Base-by-base conservation (phyloP, 2,113 vertebrate species). In the Odontesthes bonariensis region DNA sequence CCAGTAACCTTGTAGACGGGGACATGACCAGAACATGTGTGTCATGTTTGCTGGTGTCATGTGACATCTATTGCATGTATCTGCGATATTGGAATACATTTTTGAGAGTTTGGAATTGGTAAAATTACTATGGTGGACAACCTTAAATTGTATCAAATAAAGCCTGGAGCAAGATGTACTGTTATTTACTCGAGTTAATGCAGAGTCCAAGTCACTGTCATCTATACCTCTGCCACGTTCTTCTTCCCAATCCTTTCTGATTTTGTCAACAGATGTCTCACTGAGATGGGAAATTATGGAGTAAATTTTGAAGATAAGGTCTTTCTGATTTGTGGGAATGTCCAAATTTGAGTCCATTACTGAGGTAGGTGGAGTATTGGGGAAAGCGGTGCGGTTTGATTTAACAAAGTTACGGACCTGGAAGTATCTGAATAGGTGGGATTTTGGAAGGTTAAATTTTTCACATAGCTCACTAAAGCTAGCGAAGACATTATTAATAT, bases 291-390 rank as follows among this genome's bases (percentile, higher is more conserved):
- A 23, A 5, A 54, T 27, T 16, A 33, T 3, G 6, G n/a, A n/a
- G 27, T 57, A 9, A 32, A 57, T 57, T 57, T 57, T 60, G 14
- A 19, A 60, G 35, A 22, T 42, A 40, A 22, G 35, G 35, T 35
- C 58, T 60, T 20, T 42, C 35, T 40, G n/a, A 40, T 60, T 40
- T 60, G 19, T 60, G 33, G 57, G 57, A 13, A 8, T 60, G 19
- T 60, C 33, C 33, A 60, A 22, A 22, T 40, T 60, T 38, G 5
- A 40, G n/a, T 60, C 33, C n/a, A 60, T 60, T 40, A 40, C 9
- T 40, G 33, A 13, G 19, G 20, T 40, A 22, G 35, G 57, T 13
- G 33, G 57, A 6, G n/a, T 20, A 60, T 22, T 60, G 35, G 57
- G 33, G 17, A 60, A 40, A 38, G 0, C 20, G 5, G 33, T n/a